Conservation (phyloP, 2,888 invertebrate species). For the Cheilosia soror region DNA sequence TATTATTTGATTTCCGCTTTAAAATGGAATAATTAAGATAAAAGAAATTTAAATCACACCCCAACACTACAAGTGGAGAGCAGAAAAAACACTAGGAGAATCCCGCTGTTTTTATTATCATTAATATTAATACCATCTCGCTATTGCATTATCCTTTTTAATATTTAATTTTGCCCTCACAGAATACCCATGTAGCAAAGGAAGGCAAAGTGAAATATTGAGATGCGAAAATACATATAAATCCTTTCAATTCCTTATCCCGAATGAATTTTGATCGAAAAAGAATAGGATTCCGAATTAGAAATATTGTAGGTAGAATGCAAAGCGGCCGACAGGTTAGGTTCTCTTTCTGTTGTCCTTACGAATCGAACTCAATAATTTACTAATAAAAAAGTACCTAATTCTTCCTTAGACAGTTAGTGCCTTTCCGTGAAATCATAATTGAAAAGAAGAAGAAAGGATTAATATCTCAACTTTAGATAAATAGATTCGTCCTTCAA, state of each 20-base stretch:
- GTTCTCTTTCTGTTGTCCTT: too few species aligned
- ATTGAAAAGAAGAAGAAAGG: too few species aligned
- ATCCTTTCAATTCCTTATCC: neutral
- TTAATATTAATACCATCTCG: constrained; percentile 38
- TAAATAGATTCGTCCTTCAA: too few species aligned
- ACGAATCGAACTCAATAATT: too few species aligned
- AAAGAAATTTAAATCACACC: neutral
- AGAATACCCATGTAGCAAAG: neutral
- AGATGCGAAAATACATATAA: neutral
- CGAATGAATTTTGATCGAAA: neutral
- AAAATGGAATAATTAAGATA: neutral
- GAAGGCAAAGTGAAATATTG: neutral
- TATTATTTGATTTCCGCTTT: constrained; percentile 12
- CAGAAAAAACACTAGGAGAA: neutral
- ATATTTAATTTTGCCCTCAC: constrained; percentile 13
- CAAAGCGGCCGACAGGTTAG: too few species aligned
- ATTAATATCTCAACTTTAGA: too few species aligned
- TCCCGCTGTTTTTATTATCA: neutral
- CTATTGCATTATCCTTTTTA: constrained; percentile 49
- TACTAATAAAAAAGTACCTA: too few species aligned
- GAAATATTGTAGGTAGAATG: too few species aligned
- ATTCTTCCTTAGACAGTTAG: too few species aligned
- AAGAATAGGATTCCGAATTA: too few species aligned
- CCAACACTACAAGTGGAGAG: constrained; percentile 1
- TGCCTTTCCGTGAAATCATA: too few species aligned